Evolutionary conservation across 1,140 invertebrate species (phyloP).

Genomic region (Solenopsis fugax): DNA sequence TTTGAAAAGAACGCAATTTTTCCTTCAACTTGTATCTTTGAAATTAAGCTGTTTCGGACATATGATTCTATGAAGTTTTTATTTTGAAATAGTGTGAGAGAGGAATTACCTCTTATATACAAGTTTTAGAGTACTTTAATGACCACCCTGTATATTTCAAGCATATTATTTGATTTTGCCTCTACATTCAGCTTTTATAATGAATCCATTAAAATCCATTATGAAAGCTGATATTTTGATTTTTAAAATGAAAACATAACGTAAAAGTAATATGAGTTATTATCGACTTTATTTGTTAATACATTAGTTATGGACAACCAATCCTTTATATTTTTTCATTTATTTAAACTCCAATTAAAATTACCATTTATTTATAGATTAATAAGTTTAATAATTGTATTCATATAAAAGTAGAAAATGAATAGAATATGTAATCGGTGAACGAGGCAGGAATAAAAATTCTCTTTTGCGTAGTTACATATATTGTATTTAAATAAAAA

Average conservation of each 20-base stretch:
- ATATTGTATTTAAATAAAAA: neutral
- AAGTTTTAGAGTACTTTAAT: no score
- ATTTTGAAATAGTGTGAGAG: no score
- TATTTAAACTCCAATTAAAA: neutral
- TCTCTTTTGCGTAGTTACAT: neutral
- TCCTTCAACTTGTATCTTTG: no score
- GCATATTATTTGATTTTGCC: neutral
- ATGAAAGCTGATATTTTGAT: neutral
- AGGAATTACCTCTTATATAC: no score
- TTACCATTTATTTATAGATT: neutral
- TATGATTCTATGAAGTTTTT: no score
- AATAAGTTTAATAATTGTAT: neutral
- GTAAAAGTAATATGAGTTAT: neutral
- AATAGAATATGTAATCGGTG: neutral
- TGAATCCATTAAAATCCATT: neutral
- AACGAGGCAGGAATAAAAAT: neutral
- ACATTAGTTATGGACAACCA: neutral
- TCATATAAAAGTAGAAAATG: neutral
- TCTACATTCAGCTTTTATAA: neutral
- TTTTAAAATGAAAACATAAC: constrained; percentile 6
- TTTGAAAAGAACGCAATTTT: no score
- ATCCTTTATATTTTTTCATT: neutral
- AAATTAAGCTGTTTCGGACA: no score
- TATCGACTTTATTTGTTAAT: neutral
- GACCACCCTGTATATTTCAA: neutral